Evolutionary conservation across 2,797 vertebrate genomes (phyloP).

Genomic region (Crenuchus spilurus): DNA sequence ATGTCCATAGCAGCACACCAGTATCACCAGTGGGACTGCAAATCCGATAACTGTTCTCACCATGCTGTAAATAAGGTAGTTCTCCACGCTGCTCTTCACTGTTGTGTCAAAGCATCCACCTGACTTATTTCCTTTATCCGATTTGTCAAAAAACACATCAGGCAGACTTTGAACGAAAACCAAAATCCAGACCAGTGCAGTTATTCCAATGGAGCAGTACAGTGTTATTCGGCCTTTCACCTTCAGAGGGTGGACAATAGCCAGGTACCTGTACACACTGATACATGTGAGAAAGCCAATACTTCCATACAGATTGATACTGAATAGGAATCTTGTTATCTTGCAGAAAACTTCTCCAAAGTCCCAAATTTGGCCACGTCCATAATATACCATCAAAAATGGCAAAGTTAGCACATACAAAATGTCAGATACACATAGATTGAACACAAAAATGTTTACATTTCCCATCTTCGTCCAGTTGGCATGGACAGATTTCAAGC

Average conservation of each 20-base stretch:
- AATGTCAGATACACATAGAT: conserved; percentile 80
- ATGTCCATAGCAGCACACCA: conserved; percentile 78
- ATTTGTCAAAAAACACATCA: conserved; percentile 72
- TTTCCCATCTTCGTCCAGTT: conserved; percentile 64
- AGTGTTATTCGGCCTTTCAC: conserved; percentile 69
- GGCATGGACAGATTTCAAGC: conserved; percentile 71
- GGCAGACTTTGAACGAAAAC: conserved; percentile 75
- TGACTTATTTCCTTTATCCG: too few relatives aligned
- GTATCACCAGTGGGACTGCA: conserved; percentile 75
- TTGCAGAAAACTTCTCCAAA: conserved; percentile 80
- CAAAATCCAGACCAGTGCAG: conserved; percentile 69
- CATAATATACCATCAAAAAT: conserved; percentile 79
- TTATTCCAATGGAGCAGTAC: conserved; percentile 55
- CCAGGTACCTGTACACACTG: conserved; percentile 82
- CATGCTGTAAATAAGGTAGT: conserved; percentile 75
- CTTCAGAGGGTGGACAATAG: conserved; percentile 79
- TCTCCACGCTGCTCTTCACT: accelerated
- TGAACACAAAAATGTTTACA: conserved; percentile 75
- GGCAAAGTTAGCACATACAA: conserved; percentile 81
- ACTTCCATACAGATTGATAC: conserved; percentile 83
- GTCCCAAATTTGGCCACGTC: conserved; percentile 63
- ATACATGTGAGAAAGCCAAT: conserved; percentile 86
- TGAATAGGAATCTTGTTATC: conserved; percentile 78
- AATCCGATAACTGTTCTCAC: conserved; percentile 74
- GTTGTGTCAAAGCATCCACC: conserved; percentile 81